phyloP scores from a whole-genome alignment of 53 echinoderm and acorn worm genomes.

The Paelopatides confundens region DNA sequence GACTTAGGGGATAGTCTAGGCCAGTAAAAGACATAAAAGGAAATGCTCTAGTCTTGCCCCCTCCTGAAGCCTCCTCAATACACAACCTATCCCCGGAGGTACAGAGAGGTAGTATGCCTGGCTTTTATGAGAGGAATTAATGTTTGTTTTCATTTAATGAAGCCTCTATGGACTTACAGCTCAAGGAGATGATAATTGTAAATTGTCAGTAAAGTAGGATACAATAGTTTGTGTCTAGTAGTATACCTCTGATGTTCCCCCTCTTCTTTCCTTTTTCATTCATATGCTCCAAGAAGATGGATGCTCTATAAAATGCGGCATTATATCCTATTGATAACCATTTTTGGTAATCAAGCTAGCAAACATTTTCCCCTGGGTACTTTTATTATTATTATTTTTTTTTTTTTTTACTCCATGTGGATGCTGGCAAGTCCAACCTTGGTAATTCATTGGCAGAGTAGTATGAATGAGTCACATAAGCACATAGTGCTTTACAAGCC shows the following conservation, averaged over 20 bases:
- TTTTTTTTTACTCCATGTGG: too few species aligned
- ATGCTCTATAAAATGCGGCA: too few species aligned
- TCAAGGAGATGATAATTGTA: neutral
- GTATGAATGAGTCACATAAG: slow-evolving; percentile 29
- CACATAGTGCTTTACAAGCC: too few species aligned
- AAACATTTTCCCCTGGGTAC: neutral
- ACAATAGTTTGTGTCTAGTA: neutral
- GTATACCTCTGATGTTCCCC: too few species aligned
- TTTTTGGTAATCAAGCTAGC: neutral
- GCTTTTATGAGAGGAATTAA: neutral
- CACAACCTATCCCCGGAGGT: neutral
- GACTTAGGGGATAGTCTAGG: neutral
- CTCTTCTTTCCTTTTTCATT: too few species aligned
- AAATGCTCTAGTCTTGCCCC: neutral
- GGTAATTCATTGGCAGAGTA: neutral
- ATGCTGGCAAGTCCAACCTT: too few species aligned
- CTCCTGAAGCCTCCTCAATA: neutral
- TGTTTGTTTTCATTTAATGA: neutral
- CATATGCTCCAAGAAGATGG: too few species aligned
- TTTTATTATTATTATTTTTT: too few species aligned
- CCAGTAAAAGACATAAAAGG: neutral
- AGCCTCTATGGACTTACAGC: neutral
- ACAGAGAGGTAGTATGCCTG: neutral
- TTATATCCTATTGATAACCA: neutral
- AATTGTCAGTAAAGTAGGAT: neutral